A percentile compares a stretch with the other conserved stretches of the same genome.
These are phyloP conservation scores for Syngnathus acus DNA, from an alignment of 2,797 vertebrate genomes.

Conservation along the genomic window DNA sequence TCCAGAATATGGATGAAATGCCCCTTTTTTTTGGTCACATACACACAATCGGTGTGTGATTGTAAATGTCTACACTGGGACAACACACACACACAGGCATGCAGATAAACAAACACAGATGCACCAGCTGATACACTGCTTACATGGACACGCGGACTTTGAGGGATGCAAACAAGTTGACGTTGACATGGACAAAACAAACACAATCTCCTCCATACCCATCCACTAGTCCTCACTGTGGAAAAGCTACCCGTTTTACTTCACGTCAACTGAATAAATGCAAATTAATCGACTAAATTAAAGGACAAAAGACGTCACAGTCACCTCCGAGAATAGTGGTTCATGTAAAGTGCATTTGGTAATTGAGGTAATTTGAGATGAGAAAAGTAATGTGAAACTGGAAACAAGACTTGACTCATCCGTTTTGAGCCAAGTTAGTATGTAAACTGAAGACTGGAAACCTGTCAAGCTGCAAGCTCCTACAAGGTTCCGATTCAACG, in stretches of 20 bases:
- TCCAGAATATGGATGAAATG: conserved; percentile 6
- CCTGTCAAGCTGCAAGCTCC: conserved; percentile 37
- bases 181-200: conserved; percentile 5
- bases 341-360: neutral
- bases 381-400: conserved; percentile 25
- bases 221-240: conserved; percentile 5
- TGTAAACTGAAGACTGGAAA: conserved; percentile 50
- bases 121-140: conserved; percentile 5
- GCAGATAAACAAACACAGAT: conserved; percentile 28
- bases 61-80: conserved; percentile 17
- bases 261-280: conserved; percentile 1
- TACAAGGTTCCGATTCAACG: conserved; percentile 49
- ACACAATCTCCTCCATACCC: conserved; percentile 7
- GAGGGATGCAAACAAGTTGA: conserved; percentile 25
- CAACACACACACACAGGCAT: neutral
- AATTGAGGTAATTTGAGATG: conserved; percentile 9
- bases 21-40: neutral
- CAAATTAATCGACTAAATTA: neutral
- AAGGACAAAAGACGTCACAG: neutral
- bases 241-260: conserved; percentile 5
- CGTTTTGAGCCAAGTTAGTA: conserved; percentile 14
- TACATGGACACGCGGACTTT: conserved; percentile 10
- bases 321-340: neutral
- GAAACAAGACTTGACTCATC: conserved; percentile 28
- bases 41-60: conserved; percentile 1